Evolutionary conservation across 2,888 invertebrate species (phyloP).

Genomic region (Plebejus melissa): DNA sequence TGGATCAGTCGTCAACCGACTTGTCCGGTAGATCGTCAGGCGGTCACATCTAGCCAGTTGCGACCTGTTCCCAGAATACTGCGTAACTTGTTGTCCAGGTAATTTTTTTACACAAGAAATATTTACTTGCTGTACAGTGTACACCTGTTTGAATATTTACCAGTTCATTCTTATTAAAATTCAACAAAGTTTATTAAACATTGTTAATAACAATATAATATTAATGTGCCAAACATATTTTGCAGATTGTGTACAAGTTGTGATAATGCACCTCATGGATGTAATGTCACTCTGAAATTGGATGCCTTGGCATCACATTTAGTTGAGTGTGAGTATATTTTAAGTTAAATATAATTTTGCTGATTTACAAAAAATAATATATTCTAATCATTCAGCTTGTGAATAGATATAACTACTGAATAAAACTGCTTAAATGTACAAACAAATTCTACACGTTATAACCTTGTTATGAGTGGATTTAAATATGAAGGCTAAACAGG

Average conservation of each 20-base stretch:
- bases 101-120: constrained; percentile 30
- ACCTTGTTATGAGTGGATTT: neutral
- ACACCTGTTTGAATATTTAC: neutral
- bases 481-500: neutral
- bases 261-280: constrained; percentile 94
- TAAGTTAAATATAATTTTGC: constrained; percentile 1
- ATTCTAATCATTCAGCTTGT: neutral
- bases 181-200: neutral
- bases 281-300: constrained; percentile 89
- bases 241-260: constrained; percentile 91
- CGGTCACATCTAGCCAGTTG: constrained; percentile 92
- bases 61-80: constrained; percentile 96
- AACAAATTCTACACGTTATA: neutral
- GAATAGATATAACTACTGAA: neutral
- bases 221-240: constrained; percentile 34
- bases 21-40: constrained; percentile 95
- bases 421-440: neutral
- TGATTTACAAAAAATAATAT: neutral
- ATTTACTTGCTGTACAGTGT: neutral
- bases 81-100: constrained; percentile 92
- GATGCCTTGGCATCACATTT: constrained; percentile 91
- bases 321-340: constrained; percentile 89
- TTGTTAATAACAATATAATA: neutral
- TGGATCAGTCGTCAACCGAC: constrained; percentile 97
- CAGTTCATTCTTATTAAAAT: neutral